Conservation (phyloP, 1,140 invertebrate genomes). For the Pygmarrhopalites habei region DNA sequence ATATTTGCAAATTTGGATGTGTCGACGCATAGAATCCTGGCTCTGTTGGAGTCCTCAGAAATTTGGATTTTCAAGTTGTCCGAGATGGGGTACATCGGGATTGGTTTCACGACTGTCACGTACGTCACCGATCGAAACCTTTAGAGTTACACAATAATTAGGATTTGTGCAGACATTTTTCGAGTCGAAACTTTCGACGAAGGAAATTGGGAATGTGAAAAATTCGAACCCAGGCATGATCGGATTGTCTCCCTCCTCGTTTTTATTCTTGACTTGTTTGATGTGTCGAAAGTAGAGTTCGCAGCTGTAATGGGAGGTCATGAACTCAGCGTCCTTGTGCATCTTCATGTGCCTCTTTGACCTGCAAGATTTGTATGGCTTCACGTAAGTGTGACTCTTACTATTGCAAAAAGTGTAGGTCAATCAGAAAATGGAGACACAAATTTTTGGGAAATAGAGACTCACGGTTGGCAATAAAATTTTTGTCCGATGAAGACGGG, state of each 20-base stretch:
- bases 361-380: not conserved
- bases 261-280: not conserved
- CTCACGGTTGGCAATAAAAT: slow-evolving; percentile 9
- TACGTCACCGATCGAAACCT: not conserved
- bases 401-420: not conserved
- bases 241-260: not conserved
- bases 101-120: slow-evolving; percentile 3
- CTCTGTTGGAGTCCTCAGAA: not conserved
- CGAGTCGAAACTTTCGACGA: too few relatives aligned
- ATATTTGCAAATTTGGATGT: too few relatives aligned
- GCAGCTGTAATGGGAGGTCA: not conserved
- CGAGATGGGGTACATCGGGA: slow-evolving; percentile 1
- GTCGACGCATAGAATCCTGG: slow-evolving; percentile 1
- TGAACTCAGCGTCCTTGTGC: not conserved
- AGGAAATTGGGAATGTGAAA: too few relatives aligned
- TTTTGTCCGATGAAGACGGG: slow-evolving; percentile 10
- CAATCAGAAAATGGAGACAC: not conserved
- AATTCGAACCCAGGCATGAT: slow-evolving; percentile 14
- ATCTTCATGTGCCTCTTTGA: not conserved
- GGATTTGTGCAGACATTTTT: too few relatives aligned
- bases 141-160: too few relatives aligned
- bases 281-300: slow-evolving; percentile 15
- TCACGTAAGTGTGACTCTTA: not conserved
- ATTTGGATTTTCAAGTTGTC: slow-evolving; percentile 1
- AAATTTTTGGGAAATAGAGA: not conserved